Percentiles rank a stretch among this genome's conserved stretches.
These are phyloP conservation scores for Lampropteryx suffumata DNA, from an alignment of 2,888 invertebrate genomes.

Conservation along the genomic window DNA sequence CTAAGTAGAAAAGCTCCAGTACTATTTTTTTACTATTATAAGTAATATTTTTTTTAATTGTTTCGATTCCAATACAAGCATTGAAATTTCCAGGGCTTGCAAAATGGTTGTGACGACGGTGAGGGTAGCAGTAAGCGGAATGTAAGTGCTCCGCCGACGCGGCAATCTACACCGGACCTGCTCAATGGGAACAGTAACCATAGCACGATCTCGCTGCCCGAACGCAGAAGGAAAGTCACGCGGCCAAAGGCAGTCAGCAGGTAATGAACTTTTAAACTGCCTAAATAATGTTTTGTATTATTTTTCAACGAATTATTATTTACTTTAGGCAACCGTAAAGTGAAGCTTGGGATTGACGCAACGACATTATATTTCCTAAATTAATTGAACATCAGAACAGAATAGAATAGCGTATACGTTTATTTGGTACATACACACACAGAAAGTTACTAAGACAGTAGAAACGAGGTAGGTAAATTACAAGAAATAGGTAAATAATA, in stretches of 20 bases:
- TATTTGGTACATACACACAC: no score
- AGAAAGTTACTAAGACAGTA: no score
- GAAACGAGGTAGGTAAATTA: no score
- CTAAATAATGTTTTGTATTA: no score
- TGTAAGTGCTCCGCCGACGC: slow-evolving; percentile 74
- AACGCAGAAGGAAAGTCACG: slow-evolving; percentile 70
- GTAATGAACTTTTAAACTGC: slow-evolving; percentile 37
- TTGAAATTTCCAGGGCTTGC: slow-evolving; percentile 45
- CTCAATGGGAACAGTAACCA: slow-evolving; percentile 78
- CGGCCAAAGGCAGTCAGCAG: slow-evolving; percentile 65
- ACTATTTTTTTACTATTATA: not conserved
- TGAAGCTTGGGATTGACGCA: no score
- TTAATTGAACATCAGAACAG: no score
- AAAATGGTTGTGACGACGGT: slow-evolving; percentile 66
- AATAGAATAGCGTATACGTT: no score
- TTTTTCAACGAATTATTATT: no score
- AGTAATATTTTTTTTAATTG: not conserved
- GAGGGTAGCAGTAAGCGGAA: slow-evolving; percentile 67
- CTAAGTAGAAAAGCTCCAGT: slow-evolving; percentile 22
- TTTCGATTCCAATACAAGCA: slow-evolving; percentile 3
- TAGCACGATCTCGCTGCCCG: slow-evolving; percentile 73
- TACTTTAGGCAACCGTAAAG: no score
- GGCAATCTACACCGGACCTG: slow-evolving; percentile 73
- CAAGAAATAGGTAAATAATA: no score
- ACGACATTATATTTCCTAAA: no score